Percentiles rank a stretch among this genome's conserved stretches.
Conservation (phyloP, 64 coral and sea anemone species). For the Porites australiensis region DNA sequence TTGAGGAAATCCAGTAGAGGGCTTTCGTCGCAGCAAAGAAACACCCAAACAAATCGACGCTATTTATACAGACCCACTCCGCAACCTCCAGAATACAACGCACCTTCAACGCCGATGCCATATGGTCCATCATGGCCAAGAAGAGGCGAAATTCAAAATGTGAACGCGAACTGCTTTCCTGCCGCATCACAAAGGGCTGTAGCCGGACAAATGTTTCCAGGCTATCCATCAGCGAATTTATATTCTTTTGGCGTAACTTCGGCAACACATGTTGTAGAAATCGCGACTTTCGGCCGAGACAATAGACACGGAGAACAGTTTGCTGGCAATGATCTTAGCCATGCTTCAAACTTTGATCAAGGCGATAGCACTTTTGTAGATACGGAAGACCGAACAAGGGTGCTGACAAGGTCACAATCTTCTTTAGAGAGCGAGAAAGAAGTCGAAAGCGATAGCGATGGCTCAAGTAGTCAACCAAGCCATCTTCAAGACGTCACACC, state of each 20-base stretch:
- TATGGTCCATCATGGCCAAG: neutral
- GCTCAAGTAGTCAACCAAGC: neutral
- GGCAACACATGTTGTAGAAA: slow-evolving; percentile 37
- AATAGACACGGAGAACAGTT: slow-evolving; percentile 29
- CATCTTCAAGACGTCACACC: slow-evolving; percentile 6
- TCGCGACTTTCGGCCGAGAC: slow-evolving; percentile 63
- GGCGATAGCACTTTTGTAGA: neutral
- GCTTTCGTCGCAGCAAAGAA: slow-evolving; percentile 32
- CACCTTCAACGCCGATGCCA: neutral
- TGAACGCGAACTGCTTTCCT: neutral
- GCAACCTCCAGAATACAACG: slow-evolving; percentile 18
- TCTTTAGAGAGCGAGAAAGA: neutral
- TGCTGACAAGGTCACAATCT: neutral
- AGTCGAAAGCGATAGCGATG: neutral
- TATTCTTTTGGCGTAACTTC: slow-evolving; percentile 62
- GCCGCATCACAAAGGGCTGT: neutral
- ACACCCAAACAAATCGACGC: slow-evolving; percentile 34
- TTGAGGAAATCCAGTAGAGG: slow-evolving; percentile 51
- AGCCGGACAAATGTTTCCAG: neutral
- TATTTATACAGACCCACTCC: neutral
- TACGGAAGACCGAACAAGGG: neutral
- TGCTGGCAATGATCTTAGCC: slow-evolving; percentile 80
- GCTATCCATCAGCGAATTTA: slow-evolving; percentile 31
- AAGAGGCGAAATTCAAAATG: neutral
- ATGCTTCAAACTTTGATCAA: slow-evolving; percentile 68